Conservation (phyloP, 2,888 invertebrate species). For the Limenitis camilla region DNA sequence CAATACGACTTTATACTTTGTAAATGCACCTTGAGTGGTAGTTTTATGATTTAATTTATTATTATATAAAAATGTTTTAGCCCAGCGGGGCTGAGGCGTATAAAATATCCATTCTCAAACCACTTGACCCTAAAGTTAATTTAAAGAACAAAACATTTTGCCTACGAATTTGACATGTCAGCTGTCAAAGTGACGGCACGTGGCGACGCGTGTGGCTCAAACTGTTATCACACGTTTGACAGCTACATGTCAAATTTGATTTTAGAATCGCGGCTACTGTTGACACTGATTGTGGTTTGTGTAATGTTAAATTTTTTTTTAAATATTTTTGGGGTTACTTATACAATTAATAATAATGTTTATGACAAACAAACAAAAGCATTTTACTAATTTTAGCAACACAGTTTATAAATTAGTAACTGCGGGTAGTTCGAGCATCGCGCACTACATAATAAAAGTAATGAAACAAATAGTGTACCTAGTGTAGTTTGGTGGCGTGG, state of each 20-base stretch:
- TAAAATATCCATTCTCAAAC: neutral
- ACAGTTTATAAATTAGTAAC: no score
- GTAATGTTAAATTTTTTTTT: constrained; percentile 12
- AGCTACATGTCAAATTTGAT: constrained; percentile 49
- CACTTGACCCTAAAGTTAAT: constrained; percentile 43
- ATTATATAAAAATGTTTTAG: no score
- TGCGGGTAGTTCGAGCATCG: no score
- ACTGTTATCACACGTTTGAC: constrained; percentile 59
- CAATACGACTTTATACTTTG: no score
- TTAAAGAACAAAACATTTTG: constrained; percentile 44
- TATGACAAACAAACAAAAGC: no score
- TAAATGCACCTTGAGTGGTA: no score
- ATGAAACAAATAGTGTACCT: no score
- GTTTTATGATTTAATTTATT: no score
- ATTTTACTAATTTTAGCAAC: no score
- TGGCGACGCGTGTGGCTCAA: constrained; percentile 61
- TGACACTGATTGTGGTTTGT: constrained; percentile 12
- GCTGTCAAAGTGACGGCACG: constrained; percentile 62
- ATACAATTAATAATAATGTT: neutral
- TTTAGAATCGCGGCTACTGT: constrained; percentile 30
- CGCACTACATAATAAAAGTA: no score
- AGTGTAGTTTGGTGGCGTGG: no score
- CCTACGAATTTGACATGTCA: constrained; percentile 49
- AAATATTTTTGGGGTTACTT: neutral
- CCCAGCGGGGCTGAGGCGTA: no score